Conservation (phyloP, 2,888 invertebrate genomes). For the Rotaria macrura region DNA sequence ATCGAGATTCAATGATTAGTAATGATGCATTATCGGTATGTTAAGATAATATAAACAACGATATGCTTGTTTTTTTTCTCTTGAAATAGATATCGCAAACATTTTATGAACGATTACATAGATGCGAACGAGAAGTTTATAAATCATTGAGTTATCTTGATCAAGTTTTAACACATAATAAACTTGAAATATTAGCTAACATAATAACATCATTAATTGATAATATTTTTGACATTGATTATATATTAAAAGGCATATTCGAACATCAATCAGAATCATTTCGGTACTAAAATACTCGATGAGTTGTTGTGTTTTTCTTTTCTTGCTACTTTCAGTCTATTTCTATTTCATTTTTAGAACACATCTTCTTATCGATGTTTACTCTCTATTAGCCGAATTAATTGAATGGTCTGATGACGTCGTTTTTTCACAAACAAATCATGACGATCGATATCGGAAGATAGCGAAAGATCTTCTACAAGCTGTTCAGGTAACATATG, state of each 20-base stretch:
- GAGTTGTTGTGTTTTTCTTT: neutral
- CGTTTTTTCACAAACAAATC: neutral
- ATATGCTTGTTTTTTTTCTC: neutral
- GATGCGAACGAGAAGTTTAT: neutral
- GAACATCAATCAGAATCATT: conserved; percentile 7
- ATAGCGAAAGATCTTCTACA: neutral
- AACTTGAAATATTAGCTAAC: conserved; percentile 25
- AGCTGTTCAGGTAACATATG: neutral
- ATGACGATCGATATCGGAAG: neutral
- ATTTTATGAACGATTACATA: conserved; percentile 3
- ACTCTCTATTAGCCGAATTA: neutral
- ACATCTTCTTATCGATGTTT: neutral
- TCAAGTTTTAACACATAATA: conserved; percentile 28
- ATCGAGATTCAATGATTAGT: neutral
- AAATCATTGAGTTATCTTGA: conserved; percentile 31
- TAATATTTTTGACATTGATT: conserved; percentile 25
- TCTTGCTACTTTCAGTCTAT: neutral
- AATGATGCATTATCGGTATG: neutral
- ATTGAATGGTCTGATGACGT: conserved; percentile 4
- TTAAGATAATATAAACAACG: neutral
- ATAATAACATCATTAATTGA: conserved; percentile 31
- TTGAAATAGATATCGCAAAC: neutral
- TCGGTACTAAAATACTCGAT: neutral
- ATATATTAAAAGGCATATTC: neutral
- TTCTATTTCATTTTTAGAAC: neutral